phyloP scores from a whole-genome alignment of 1,140 invertebrate genomes.

The Cheumatopsyche charites region DNA sequence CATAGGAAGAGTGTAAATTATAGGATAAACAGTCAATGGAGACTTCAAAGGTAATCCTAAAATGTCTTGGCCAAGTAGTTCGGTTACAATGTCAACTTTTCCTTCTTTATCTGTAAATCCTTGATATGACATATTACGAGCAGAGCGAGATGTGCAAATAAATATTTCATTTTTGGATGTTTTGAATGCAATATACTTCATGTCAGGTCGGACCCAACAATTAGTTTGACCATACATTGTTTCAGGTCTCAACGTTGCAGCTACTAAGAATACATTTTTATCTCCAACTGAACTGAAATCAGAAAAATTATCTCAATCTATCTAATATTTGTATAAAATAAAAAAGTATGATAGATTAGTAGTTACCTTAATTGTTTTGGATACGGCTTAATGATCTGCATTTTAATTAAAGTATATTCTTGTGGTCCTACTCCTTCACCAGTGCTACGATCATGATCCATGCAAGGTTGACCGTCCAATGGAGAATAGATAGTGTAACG shows the following conservation, averaged over 20 bases:
- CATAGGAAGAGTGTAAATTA: conserved; percentile 96
- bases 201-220: conserved; percentile 96
- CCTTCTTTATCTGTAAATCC: conserved; percentile 85
- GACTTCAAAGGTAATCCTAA: conserved; percentile 82
- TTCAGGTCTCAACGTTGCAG: conserved; percentile 97
- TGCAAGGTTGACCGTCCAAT: conserved; percentile 96
- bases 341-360: neutral
- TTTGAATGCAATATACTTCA: conserved; percentile 88
- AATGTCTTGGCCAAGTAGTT: conserved; percentile 77
- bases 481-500: conserved; percentile 97
- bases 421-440: conserved; percentile 98
- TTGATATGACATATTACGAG: conserved; percentile 96
- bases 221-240: conserved; percentile 99
- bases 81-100: conserved; percentile 72
- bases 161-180: conserved; percentile 79
- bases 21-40: conserved; percentile 81
- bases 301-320: neutral
- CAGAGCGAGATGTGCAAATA: conserved; percentile 85
- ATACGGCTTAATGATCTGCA: conserved; percentile 80
- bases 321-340: neutral
- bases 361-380: conserved; percentile 75
- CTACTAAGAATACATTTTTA: conserved; percentile 83
- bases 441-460: conserved; percentile 97
- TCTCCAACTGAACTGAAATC: conserved; percentile 41
- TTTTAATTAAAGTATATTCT: conserved; percentile 97